Percentiles rank a stretch among this genome's conserved stretches.
phyloP scores from a whole-genome alignment of 2,888 invertebrate species.

The Drosophila paucipuncta region DNA sequence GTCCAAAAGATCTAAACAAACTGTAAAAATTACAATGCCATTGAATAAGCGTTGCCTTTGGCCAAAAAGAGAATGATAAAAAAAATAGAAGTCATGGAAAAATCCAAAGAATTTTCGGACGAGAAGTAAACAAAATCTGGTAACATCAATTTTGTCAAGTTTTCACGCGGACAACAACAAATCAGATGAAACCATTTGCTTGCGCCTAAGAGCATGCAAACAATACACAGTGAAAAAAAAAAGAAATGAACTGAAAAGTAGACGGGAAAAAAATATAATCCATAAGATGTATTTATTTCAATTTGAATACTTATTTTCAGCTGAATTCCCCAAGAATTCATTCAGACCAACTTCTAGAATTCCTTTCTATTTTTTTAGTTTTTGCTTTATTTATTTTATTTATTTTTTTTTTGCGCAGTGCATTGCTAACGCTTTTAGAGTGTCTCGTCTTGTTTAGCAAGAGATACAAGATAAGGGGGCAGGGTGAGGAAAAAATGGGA shows the following conservation, averaged over 20 bases:
- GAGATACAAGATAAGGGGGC: constrained; percentile 23
- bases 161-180: constrained; percentile 58
- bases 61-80: background rate
- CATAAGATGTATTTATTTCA: background rate
- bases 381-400: background rate
- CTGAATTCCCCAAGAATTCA: constrained; percentile 20
- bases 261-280: background rate
- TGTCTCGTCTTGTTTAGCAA: constrained; percentile 52
- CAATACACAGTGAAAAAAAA: constrained; percentile 31
- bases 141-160: constrained; percentile 71
- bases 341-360: constrained; percentile 1
- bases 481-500: background rate
- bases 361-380: background rate
- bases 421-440: constrained; percentile 38
- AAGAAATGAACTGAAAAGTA: background rate
- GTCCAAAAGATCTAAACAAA: constrained; percentile 59
- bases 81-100: constrained; percentile 17
- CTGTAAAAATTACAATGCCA: constrained; percentile 64
- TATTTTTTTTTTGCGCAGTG: constrained; percentile 32
- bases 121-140: constrained; percentile 62
- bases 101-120: constrained; percentile 30
- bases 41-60: constrained; percentile 41
- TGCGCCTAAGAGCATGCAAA: constrained; percentile 57
- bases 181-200: constrained; percentile 52
- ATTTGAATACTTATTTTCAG: constrained; percentile 9